phyloP scores from a whole-genome alignment of 1,140 invertebrate species.

The Steinernema feltiae region DNA sequence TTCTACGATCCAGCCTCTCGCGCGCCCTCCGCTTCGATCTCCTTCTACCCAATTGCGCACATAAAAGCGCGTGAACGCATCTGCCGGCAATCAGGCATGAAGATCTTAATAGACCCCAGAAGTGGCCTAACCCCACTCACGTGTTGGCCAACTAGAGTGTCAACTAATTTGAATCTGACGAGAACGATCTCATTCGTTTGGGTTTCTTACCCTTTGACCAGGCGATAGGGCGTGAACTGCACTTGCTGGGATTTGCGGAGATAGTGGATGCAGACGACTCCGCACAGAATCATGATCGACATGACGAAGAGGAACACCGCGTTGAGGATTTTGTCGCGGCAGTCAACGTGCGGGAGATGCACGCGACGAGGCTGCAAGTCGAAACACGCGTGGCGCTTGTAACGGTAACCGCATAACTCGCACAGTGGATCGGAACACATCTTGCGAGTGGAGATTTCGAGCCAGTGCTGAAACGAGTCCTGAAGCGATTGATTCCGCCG shows the following conservation, averaged over 20 bases:
- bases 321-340: conserved; percentile 22
- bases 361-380: conserved; percentile 22
- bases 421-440: conserved; percentile 23
- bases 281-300: conserved; percentile 17
- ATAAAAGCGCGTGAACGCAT: conserved; percentile 9
- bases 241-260: conserved; percentile 19
- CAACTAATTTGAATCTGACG: no score
- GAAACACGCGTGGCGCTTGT: conserved; percentile 12
- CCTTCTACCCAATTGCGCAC: neutral
- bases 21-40: neutral
- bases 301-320: conserved; percentile 16
- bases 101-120: neutral
- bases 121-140: neutral
- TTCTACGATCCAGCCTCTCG: neutral
- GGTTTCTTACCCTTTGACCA: neutral
- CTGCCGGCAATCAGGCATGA: neutral
- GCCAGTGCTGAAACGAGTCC: conserved; percentile 22
- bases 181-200: no score
- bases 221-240: conserved; percentile 3
- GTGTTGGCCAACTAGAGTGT: no score
- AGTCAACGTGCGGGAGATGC: conserved; percentile 22
- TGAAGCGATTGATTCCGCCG: neutral
- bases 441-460: conserved; percentile 24
- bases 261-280: conserved; percentile 19
- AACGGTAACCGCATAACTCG: conserved; percentile 24